These are phyloP conservation scores for Lithodes maja DNA, from an alignment of 2,888 invertebrate genomes.

Conservation along the genomic window DNA sequence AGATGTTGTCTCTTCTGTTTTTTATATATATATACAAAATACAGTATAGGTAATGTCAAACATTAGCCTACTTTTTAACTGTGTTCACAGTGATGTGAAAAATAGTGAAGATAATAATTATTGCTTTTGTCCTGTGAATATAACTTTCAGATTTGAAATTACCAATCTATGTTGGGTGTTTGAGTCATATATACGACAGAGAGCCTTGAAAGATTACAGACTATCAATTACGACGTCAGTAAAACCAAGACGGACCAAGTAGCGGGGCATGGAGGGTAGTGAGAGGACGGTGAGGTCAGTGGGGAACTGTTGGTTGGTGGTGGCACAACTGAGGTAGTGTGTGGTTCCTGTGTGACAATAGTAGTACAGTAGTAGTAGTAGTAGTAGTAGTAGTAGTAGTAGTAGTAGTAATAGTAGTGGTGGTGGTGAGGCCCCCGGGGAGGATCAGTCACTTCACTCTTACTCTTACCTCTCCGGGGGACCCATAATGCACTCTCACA, in stretches of 20 bases:
- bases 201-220: no score
- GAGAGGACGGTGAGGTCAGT: conserved; percentile 27
- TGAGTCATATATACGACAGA: no score
- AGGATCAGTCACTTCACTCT: not conserved
- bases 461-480: not conserved
- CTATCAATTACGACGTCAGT: not conserved
- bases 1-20: no score
- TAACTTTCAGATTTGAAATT: no score
- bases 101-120: no score
- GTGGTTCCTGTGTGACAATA: conserved; percentile 65
- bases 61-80: no score
- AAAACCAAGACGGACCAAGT: not conserved
- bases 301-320: conserved; percentile 66
- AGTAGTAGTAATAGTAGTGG: not conserved
- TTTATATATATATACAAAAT: no score
- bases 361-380: conserved; percentile 42
- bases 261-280: not conserved
- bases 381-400: not conserved
- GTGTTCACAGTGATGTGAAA: no score
- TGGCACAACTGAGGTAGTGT: conserved; percentile 68
- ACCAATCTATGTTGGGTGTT: no score
- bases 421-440: not conserved
- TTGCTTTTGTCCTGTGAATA: no score
- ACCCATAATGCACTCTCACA: conserved; percentile 56
- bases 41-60: no score